Conservation (phyloP, 53 echinoderm and acorn worm genomes). For the Zoroaster sp. region DNA sequence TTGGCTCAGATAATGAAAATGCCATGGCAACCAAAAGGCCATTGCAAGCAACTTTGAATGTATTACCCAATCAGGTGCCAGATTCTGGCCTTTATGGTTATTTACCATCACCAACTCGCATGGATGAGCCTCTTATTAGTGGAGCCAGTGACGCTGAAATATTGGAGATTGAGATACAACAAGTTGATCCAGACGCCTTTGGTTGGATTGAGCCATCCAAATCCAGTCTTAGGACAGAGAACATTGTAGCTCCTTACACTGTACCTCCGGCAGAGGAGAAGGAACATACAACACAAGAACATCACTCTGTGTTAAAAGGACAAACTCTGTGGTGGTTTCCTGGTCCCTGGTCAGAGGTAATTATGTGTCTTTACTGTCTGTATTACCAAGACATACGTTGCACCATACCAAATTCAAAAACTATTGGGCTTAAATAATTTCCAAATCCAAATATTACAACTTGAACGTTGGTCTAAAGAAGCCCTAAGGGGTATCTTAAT, state of each 20-base stretch:
- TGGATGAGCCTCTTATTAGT: neutral
- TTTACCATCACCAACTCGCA: neutral
- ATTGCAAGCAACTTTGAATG: neutral
- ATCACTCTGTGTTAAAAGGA: neutral
- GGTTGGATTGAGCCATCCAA: slow-evolving; percentile 28
- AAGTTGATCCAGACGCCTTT: slow-evolving; percentile 18
- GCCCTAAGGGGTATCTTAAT: no score
- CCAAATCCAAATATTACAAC: no score
- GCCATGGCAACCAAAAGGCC: neutral
- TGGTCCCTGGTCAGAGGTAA: slow-evolving; percentile 23
- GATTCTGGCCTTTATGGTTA: neutral
- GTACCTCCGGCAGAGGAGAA: neutral
- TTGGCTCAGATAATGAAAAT: neutral
- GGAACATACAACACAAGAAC: neutral
- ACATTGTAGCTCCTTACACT: neutral
- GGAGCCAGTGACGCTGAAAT: neutral
- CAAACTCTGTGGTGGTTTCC: slow-evolving; percentile 7
- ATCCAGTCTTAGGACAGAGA: neutral
- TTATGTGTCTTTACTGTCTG: no score
- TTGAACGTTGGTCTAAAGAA: no score
- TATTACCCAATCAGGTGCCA: slow-evolving; percentile 7
- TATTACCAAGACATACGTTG: no score
- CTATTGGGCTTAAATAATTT: no score
- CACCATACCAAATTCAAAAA: no score
- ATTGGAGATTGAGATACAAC: neutral